These are phyloP conservation scores for Caenorhabditis elegans DNA, from an alignment of 1,140 invertebrate species.

Conservation along the genomic window DNA sequence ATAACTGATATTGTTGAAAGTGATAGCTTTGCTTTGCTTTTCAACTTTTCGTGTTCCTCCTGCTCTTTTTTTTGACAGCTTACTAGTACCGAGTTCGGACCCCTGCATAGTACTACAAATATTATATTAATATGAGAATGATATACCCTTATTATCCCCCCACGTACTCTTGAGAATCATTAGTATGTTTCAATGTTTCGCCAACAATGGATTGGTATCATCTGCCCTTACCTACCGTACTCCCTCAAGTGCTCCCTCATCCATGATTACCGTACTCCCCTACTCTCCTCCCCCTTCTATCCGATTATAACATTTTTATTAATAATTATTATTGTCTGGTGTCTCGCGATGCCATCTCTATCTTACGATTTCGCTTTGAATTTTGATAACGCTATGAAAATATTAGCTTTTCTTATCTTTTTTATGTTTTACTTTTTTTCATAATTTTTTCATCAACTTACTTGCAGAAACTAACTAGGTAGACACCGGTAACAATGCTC, in stretches of 20 bases:
- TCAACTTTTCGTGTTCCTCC: too few species aligned
- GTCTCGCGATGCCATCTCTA: background rate
- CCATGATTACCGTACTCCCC: background rate
- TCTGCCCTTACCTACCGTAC: constrained; percentile 1
- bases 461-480: too few species aligned
- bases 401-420: constrained; percentile 26
- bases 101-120: too few species aligned
- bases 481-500: too few species aligned
- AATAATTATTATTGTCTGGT: background rate
- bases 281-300: background rate
- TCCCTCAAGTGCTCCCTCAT: constrained; percentile 20
- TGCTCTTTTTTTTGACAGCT: too few species aligned
- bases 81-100: too few species aligned
- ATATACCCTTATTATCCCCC: background rate
- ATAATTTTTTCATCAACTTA: too few species aligned
- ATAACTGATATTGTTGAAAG: constrained; percentile 30
- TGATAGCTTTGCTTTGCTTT: background rate
- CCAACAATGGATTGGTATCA: background rate
- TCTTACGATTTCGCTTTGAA: background rate
- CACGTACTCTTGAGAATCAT: constrained; percentile 11
- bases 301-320: constrained; percentile 5
- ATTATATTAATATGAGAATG: too few species aligned
- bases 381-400: constrained; percentile 28
- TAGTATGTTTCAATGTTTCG: constrained; percentile 7
- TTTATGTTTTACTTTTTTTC: background rate